Evolutionary conservation across 1,140 invertebrate species (phyloP).

Genomic region (Lepidotrigona ventralis): DNA sequence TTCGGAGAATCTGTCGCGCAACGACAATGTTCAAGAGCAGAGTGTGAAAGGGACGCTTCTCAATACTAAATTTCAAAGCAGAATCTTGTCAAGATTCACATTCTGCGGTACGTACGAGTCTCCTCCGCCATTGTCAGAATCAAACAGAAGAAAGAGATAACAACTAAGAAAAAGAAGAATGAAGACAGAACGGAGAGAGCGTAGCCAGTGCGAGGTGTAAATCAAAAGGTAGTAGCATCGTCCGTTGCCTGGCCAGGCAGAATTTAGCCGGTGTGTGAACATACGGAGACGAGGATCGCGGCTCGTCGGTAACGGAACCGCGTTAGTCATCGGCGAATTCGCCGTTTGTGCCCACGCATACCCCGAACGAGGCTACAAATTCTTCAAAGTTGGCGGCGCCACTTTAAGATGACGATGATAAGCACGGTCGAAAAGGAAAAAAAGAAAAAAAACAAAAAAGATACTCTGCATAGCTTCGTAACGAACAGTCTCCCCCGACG

Average conservation of each 20-base stretch:
- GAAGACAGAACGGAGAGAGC: too few species aligned
- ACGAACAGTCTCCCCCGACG: conserved; percentile 45
- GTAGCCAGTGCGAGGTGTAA: not conserved
- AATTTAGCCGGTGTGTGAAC: not conserved
- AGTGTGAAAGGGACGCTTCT: too few species aligned
- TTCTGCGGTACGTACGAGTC: too few species aligned
- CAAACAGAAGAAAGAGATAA: too few species aligned
- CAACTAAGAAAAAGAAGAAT: too few species aligned
- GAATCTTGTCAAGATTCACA: too few species aligned
- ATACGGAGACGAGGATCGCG: conserved; percentile 16
- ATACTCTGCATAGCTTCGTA: conserved; percentile 61
- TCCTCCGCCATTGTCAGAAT: too few species aligned
- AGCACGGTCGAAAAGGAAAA: too few species aligned
- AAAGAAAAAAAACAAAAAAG: conserved; percentile 1
- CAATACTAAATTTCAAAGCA: too few species aligned
- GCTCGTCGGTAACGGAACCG: conserved; percentile 22
- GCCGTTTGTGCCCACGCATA: conserved; percentile 33
- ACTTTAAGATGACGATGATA: conserved; percentile 57
- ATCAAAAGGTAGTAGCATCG: not conserved
- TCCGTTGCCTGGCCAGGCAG: not conserved
- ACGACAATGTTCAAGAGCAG: too few species aligned
- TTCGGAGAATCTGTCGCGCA: too few species aligned
- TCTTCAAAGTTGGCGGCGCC: conserved; percentile 40
- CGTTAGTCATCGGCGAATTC: conserved; percentile 46
- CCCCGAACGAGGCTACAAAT: conserved; percentile 43